Base-by-base conservation (phyloP, 1,140 invertebrate genomes). In the Drosophila prosaltans region DNA sequence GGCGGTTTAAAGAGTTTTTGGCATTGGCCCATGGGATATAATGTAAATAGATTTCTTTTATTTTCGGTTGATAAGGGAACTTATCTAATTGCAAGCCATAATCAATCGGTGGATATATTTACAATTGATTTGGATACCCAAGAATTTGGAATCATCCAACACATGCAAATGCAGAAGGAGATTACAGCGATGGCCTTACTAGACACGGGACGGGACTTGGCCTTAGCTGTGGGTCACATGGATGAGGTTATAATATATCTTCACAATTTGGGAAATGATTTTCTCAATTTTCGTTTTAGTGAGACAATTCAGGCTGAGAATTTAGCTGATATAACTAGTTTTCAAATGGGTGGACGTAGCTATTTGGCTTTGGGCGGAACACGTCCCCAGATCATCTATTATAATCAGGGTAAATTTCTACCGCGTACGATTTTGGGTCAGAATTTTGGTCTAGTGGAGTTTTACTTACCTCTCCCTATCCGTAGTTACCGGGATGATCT, bases 401-500 rank as follows among this genome's bases (percentile, higher is more conserved):
- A 92, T 43, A 62, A 80, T 10, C 81, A 86, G 60, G 91, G 91
- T 0, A 73, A 78, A 21, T 74, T 92, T 4, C n/a, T 80, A 10
- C 74, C 84, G 0, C 80, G 83, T 24, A 91, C 90, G 3, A 70
- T 92, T 21, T 92, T 94, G 3, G 90, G 79, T 32, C 78, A 90
- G 65, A 82, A 90, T 16, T 92, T 92, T 43, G 92, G 85, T 10
- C 28, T 92, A 0, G 84, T 92, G 1, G 91, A 92, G 62, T 55
- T 85, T n/a, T 93, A 93, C 72, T 55, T 93, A 39, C 90, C 93
- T 0, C 81, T 94, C n/a, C 90, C 92, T 1, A 76, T 93, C 10
- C 88, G 90, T 57, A 93, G 91, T 3, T 93, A 93, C 63, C 84
- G 93, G 28, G 93, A 94, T 78, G 93, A 94, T 81, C 79, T 93